A percentile compares a stretch with the other conserved stretches of the same genome.
Conservation (phyloP, 2,888 invertebrate species). For the Taphrorychus bicolor region DNA sequence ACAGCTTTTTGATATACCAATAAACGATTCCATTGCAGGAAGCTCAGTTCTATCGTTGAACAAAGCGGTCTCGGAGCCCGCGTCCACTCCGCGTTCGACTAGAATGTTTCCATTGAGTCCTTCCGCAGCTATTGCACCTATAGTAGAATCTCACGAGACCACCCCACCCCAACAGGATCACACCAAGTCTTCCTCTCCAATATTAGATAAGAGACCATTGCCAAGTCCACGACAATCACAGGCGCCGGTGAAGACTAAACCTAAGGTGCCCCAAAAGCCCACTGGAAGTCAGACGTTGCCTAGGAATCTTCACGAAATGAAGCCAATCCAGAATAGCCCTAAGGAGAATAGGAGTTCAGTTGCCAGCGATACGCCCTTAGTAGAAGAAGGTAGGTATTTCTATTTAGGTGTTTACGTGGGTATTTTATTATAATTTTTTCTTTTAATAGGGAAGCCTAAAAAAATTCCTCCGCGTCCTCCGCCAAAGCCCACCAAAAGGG, state of each 20-base stretch:
- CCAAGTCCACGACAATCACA: slow-evolving; percentile 3
- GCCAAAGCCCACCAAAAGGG: slow-evolving; percentile 85
- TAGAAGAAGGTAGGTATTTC: slow-evolving; percentile 26
- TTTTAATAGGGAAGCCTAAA: slow-evolving; percentile 49
- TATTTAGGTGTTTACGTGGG: not conserved
- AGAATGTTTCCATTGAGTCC: slow-evolving; percentile 54
- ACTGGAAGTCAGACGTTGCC: slow-evolving; percentile 58
- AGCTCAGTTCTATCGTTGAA: slow-evolving; percentile 80
- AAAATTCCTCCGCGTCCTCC: slow-evolving; percentile 84
- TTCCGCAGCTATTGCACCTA: slow-evolving; percentile 61
- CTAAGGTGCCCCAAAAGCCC: slow-evolving; percentile 26
- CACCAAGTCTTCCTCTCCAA: not conserved
- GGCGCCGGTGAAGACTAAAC: not conserved
- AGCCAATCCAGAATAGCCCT: slow-evolving; percentile 54
- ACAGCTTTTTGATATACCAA: not conserved
- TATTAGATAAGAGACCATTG: not conserved
- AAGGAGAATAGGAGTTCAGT: slow-evolving; percentile 55
- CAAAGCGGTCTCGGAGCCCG: slow-evolving; percentile 65
- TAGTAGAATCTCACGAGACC: slow-evolving; percentile 60
- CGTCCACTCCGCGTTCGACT: slow-evolving; percentile 60
- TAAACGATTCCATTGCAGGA: slow-evolving; percentile 14
- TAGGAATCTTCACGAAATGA: slow-evolving; percentile 48
- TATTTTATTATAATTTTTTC: slow-evolving; percentile 5
- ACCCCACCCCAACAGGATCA: slow-evolving; percentile 42
- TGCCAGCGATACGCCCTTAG: slow-evolving; percentile 41